Conservation (phyloP, 2,113 vertebrate genomes). For the Ailuropoda melanoleuca region DNA sequence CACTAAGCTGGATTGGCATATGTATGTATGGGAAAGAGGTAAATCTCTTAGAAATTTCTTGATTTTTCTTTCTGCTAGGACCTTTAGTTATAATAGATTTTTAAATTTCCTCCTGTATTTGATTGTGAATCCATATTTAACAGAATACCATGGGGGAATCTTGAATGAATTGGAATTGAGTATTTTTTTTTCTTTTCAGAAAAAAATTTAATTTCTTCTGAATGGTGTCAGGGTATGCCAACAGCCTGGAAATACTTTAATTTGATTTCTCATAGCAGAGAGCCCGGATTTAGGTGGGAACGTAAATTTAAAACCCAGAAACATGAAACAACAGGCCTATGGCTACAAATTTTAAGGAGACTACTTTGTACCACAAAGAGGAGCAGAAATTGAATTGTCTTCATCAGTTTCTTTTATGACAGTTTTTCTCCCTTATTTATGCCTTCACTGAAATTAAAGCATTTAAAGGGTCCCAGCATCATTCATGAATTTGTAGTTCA, state of each 20-base stretch:
- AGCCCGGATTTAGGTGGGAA: background rate
- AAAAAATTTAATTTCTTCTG: slow-evolving; percentile 1
- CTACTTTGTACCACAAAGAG: background rate
- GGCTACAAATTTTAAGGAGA: background rate
- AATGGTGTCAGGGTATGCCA: fast-evolving
- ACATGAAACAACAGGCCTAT: background rate
- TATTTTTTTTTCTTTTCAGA: background rate
- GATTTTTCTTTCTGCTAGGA: background rate
- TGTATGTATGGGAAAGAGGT: background rate
- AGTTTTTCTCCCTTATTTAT: background rate
- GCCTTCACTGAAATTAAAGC: background rate
- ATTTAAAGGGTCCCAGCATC: background rate
- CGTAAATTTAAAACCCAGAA: background rate
- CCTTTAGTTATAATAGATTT: background rate
- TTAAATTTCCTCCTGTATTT: background rate
- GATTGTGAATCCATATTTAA: background rate
- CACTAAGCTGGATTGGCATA: background rate
- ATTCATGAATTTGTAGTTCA: background rate
- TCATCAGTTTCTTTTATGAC: background rate
- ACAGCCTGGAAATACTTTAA: background rate
- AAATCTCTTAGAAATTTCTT: background rate
- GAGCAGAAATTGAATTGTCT: background rate
- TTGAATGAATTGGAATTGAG: background rate
- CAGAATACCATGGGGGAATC: background rate
- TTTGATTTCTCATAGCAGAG: background rate